These are phyloP conservation scores for Phylloscopus whistleri DNA, from an alignment of 2,113 vertebrate genomes.

Conservation along the genomic window DNA sequence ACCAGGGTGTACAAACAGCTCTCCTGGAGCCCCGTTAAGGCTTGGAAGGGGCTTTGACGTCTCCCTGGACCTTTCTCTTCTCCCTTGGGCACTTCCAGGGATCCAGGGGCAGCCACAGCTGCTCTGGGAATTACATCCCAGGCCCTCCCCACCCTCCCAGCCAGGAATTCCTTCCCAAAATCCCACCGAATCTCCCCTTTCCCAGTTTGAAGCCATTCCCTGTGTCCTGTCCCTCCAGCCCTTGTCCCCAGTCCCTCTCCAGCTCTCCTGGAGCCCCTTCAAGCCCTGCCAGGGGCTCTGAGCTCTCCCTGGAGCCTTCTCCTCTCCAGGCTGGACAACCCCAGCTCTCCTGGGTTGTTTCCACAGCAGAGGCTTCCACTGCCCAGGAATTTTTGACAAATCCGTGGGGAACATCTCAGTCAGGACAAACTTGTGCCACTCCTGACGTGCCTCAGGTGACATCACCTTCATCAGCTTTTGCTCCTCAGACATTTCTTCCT, in stretches of 20 bases:
- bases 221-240: no score
- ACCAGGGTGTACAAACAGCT: no score
- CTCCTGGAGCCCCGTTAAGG: no score
- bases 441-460: not conserved
- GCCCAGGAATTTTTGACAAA: not conserved
- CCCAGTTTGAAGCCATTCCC: no score
- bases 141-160: no score
- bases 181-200: no score
- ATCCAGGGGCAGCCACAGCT: no score
- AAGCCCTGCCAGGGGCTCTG: not conserved
- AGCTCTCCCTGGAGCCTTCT: not conserved
- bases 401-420: not conserved
- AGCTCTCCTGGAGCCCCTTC: not conserved
- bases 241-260: not conserved
- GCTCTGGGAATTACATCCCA: no score
- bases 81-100: no score
- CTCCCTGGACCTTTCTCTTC: no score
- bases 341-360: not conserved
- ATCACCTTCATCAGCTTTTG: not conserved
- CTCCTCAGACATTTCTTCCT: not conserved
- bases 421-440: not conserved
- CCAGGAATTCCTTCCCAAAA: no score
- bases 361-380: not conserved
- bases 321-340: not conserved
- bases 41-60: no score